phyloP scores from a whole-genome alignment of 2,888 invertebrate species.

The Lochmaea capreae region DNA sequence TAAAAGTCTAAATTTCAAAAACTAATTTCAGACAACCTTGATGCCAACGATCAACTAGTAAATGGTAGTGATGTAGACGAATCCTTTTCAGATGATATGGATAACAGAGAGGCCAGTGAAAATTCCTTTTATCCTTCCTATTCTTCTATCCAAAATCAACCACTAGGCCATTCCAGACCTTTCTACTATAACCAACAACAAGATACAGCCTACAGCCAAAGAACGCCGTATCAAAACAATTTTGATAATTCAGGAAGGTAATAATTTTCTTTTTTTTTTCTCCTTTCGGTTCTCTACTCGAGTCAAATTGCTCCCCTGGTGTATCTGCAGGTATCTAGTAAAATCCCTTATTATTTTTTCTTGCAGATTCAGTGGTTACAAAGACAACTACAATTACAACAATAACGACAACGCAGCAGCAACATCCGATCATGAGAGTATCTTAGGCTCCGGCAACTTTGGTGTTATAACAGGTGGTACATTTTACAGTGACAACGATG shows the following conservation, averaged over 20 bases:
- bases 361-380: slow-evolving; percentile 63
- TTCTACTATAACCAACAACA: slow-evolving; percentile 69
- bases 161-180: slow-evolving; percentile 73
- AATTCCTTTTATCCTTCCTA: slow-evolving; percentile 84
- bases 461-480: slow-evolving; percentile 89
- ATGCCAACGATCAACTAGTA: slow-evolving; percentile 30
- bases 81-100: slow-evolving; percentile 32
- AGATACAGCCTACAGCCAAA: slow-evolving; percentile 70
- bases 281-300: no score
- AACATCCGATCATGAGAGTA: slow-evolving; percentile 31
- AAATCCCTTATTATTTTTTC: no score
- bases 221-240: slow-evolving; percentile 64
- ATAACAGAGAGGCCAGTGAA: slow-evolving; percentile 58
- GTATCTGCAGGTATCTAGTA: no score
- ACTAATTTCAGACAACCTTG: slow-evolving; percentile 57
- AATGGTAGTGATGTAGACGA: slow-evolving; percentile 18
- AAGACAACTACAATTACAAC: slow-evolving; percentile 43
- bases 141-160: slow-evolving; percentile 66
- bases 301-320: no score
- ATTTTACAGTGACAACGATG: slow-evolving; percentile 81
- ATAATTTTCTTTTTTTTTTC: not conserved
- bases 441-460: slow-evolving; percentile 87
- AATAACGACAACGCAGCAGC: slow-evolving; percentile 8
- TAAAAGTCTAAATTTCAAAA: not conserved
- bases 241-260: slow-evolving; percentile 48